These are phyloP conservation scores for Cryptoblepharus egeriae DNA, from an alignment of 2,797 vertebrate species.

Conservation along the genomic window DNA sequence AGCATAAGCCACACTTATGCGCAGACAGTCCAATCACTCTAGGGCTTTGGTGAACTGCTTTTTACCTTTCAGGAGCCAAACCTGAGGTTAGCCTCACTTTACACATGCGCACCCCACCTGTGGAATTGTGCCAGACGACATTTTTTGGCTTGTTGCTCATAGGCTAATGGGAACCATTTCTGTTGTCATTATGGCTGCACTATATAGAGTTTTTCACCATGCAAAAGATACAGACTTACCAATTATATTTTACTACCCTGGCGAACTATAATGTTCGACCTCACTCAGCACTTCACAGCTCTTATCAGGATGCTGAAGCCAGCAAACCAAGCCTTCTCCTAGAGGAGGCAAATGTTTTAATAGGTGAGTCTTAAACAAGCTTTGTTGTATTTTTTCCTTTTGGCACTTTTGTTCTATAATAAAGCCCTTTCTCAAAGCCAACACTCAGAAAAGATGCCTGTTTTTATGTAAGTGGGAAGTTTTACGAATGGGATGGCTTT, in stretches of 20 bases:
- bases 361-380: not conserved
- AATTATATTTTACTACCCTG: not conserved
- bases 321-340: slow-evolving; percentile 7
- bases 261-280: slow-evolving; percentile 33
- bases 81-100: not conserved
- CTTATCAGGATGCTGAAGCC: slow-evolving; percentile 30
- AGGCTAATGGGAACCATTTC: slow-evolving; percentile 27
- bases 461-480: slow-evolving; percentile 42
- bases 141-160: slow-evolving; percentile 21
- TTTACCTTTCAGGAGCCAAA: not conserved
- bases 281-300: slow-evolving; percentile 17
- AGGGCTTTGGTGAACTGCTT: slow-evolving; percentile 4
- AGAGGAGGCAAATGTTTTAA: not conserved
- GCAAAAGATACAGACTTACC: slow-evolving; percentile 31
- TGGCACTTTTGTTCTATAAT: not conserved
- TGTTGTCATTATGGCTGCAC: slow-evolving; percentile 19
- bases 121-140: slow-evolving; percentile 5
- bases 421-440: not conserved
- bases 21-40: slow-evolving; percentile 2
- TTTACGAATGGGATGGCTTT: slow-evolving; percentile 1
- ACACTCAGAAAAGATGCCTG: not conserved
- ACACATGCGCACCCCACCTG: not conserved
- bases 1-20: slow-evolving; percentile 7
- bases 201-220: not conserved
- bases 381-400: not conserved